phyloP scores from a whole-genome alignment of 2,888 invertebrate species.

The Elmis aenea region DNA sequence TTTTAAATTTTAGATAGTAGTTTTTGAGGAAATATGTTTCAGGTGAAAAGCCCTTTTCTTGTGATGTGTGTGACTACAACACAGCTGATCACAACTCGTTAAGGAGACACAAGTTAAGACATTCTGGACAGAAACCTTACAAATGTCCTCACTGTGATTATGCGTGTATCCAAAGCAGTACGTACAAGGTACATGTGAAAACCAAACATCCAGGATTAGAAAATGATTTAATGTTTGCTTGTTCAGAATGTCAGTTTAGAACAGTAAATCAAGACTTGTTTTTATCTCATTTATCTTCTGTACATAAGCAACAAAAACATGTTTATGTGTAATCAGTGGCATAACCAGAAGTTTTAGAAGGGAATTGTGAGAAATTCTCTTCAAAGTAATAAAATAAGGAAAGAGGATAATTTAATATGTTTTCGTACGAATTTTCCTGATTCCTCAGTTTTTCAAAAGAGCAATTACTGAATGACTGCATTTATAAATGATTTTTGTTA shows the following conservation, averaged over 20 bases:
- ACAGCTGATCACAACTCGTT: constrained; percentile 78
- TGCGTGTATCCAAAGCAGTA: constrained; percentile 73
- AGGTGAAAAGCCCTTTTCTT: constrained; percentile 75
- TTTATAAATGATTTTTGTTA: no score
- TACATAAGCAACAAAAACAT: constrained; percentile 50
- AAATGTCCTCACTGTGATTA: constrained; percentile 75
- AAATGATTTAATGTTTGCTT: constrained; percentile 57
- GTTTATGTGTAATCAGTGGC: no score
- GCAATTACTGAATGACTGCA: no score
- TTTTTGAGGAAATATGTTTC: no score
- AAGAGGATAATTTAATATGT: no score
- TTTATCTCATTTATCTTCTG: constrained; percentile 50
- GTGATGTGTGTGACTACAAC: constrained; percentile 66
- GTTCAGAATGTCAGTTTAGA: constrained; percentile 58
- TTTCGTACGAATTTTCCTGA: no score
- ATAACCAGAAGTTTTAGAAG: no score
- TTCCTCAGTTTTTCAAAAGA: no score
- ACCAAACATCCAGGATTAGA: constrained; percentile 71
- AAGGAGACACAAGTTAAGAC: constrained; percentile 71
- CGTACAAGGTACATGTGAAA: constrained; percentile 71
- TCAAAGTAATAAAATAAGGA: no score
- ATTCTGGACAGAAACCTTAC: constrained; percentile 71
- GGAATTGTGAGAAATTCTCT: no score
- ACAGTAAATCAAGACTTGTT: constrained; percentile 62
- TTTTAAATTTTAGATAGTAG: no score